Conservation (phyloP, 1,140 invertebrate genomes). For the Ganaspis sp. region DNA sequence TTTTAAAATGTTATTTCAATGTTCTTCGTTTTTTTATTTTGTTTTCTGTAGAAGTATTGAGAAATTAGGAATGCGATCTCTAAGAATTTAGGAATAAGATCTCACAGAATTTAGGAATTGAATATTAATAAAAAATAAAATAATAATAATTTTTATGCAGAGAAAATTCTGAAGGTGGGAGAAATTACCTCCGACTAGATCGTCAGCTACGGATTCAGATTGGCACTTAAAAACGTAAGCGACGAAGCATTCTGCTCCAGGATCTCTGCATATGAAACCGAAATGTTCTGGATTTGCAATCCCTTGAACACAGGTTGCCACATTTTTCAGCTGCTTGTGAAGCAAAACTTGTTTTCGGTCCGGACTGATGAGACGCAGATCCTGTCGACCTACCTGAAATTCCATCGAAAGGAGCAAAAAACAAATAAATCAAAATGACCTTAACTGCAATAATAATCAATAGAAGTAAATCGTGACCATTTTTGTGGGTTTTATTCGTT, state of each 20-base stretch:
- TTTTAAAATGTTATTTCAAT: too few relatives aligned
- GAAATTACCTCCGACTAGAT: slow-evolving; percentile 83
- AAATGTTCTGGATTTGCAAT: slow-evolving; percentile 89
- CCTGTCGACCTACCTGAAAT: slow-evolving; percentile 87
- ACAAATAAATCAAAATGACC: slow-evolving; percentile 42
- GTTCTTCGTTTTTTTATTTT: too few relatives aligned
- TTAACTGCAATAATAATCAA: background rate
- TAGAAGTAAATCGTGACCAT: too few relatives aligned
- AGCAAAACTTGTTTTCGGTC: slow-evolving; percentile 93
- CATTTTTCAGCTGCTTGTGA: slow-evolving; percentile 90
- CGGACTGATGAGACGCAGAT: slow-evolving; percentile 92
- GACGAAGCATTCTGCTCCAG: slow-evolving; percentile 82
- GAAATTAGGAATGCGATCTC: too few relatives aligned
- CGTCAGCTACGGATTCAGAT: slow-evolving; percentile 86
- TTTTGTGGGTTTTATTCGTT: too few relatives aligned
- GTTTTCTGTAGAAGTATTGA: too few relatives aligned
- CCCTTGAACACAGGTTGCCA: slow-evolving; percentile 93
- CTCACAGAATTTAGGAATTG: too few relatives aligned
- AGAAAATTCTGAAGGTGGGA: too few relatives aligned
- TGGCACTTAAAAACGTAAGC: slow-evolving; percentile 95
- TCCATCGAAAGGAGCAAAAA: background rate
- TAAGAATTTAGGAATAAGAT: too few relatives aligned
- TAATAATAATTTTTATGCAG: too few relatives aligned
- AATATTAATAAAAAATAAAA: background rate
- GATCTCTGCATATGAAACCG: slow-evolving; percentile 92